These are phyloP conservation scores for Allacma fusca DNA, from an alignment of 2,888 invertebrate species.

Conservation along the genomic window DNA sequence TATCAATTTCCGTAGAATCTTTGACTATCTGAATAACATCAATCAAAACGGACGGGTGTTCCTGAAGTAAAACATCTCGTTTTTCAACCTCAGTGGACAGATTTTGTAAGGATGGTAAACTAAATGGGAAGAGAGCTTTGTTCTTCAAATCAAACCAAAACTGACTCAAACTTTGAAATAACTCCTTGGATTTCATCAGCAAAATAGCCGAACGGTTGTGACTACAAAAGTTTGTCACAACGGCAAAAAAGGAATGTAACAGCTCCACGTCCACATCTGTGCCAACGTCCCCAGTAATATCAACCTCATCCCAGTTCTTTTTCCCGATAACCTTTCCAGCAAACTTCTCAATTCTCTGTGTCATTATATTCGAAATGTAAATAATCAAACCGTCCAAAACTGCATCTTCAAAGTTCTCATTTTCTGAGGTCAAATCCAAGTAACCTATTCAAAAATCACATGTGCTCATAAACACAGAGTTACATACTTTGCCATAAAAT, in stretches of 20 bases:
- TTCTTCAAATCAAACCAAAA: constrained; percentile 12
- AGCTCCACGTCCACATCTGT: not conserved
- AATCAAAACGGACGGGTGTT: not conserved
- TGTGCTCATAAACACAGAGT: no score
- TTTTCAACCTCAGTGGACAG: constrained; percentile 22
- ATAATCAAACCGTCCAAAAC: not conserved
- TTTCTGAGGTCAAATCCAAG: no score
- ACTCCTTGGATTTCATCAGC: constrained; percentile 2
- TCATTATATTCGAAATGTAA: not conserved
- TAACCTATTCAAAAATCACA: no score
- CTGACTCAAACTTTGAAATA: not conserved
- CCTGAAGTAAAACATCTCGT: not conserved
- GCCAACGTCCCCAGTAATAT: not conserved
- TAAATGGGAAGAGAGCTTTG: not conserved
- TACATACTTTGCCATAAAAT: no score
- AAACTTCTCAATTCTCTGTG: not conserved
- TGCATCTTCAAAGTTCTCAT: not conserved
- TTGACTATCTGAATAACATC: not conserved
- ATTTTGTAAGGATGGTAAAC: constrained; percentile 13
- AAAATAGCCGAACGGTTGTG: not conserved
- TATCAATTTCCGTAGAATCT: no score
- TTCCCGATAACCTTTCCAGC: not conserved
- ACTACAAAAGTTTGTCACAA: constrained; percentile 26
- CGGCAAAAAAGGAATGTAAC: not conserved
- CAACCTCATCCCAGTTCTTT: not conserved